A percentile compares a stretch with the other conserved stretches of the same genome.
Evolutionary conservation across 2,888 invertebrate species (phyloP).

Genomic region (Leucophora obtusa): DNA sequence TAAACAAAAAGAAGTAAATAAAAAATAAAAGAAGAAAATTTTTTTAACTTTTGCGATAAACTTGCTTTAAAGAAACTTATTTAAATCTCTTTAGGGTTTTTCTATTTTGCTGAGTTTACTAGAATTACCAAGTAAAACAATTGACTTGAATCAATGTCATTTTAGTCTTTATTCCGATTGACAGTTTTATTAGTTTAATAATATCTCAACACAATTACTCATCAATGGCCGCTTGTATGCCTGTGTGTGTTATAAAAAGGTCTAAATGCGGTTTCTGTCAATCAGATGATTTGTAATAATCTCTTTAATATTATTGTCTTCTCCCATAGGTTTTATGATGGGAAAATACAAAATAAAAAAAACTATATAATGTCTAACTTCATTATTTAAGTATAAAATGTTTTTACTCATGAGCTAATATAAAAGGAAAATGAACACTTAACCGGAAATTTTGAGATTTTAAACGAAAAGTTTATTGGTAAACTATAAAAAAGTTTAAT

Average conservation of each 20-base stretch:
- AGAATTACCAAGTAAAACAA: neutral
- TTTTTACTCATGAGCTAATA: neutral
- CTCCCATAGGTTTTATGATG: neutral
- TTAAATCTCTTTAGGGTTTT: too few relatives aligned
- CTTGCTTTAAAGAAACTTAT: too few relatives aligned
- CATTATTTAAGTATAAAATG: slow-evolving; percentile 5
- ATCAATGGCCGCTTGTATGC: neutral
- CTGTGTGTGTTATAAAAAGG: neutral
- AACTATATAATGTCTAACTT: slow-evolving; percentile 9
- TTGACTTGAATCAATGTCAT: slow-evolving; percentile 18
- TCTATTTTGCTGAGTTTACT: neutral
- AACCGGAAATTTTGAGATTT: slow-evolving; percentile 29
- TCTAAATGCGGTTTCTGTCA: slow-evolving; percentile 39
- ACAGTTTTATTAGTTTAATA: slow-evolving; percentile 52
- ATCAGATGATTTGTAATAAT: slow-evolving; percentile 42
- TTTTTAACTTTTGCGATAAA: too few relatives aligned
- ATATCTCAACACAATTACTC: slow-evolving; percentile 25
- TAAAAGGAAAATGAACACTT: neutral
- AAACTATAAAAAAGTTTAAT: slow-evolving; percentile 30
- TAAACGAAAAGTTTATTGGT: slow-evolving; percentile 10
- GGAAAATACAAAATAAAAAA: slow-evolving; percentile 1
- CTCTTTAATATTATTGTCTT: slow-evolving; percentile 14
- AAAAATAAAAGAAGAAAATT: too few relatives aligned
- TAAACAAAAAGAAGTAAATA: too few relatives aligned
- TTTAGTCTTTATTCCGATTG: slow-evolving; percentile 20